Evolutionary conservation across 2,888 invertebrate genomes (phyloP).

Genomic region (Metellina segmentata): DNA sequence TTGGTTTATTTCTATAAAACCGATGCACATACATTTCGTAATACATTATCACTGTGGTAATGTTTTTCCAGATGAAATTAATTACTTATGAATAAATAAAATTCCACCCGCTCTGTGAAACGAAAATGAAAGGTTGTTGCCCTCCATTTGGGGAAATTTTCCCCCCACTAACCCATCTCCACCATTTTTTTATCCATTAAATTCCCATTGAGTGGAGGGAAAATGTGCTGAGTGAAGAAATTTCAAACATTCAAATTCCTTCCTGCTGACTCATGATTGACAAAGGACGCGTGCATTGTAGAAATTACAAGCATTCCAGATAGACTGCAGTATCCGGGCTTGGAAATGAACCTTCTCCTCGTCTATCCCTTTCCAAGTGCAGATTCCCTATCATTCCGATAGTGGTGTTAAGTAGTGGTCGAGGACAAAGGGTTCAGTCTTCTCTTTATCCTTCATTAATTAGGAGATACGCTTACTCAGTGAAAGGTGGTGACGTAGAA

Average conservation of each 20-base stretch:
- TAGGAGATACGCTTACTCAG: conserved; percentile 39
- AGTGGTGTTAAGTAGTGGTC: background rate
- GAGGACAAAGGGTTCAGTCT: conserved; percentile 31
- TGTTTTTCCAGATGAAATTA: background rate
- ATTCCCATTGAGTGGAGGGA: background rate
- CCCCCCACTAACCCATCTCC: background rate
- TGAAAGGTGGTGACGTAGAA: background rate
- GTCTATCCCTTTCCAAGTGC: conserved; percentile 4
- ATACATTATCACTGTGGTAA: background rate
- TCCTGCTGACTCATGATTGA: conserved; percentile 22
- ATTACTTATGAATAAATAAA: background rate
- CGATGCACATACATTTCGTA: too few species aligned
- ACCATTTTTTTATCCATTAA: background rate
- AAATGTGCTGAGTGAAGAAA: conserved; percentile 1
- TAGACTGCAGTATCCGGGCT: background rate
- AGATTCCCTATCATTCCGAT: conserved; percentile 19
- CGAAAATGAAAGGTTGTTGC: background rate
- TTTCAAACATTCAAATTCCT: conserved; percentile 14
- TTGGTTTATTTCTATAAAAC: too few species aligned
- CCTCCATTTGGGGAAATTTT: background rate
- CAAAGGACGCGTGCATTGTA: background rate
- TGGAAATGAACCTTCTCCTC: conserved; percentile 24
- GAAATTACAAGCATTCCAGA: background rate
- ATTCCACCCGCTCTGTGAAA: background rate
- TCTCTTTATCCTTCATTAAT: conserved; percentile 43